Evolutionary conservation across 2,888 invertebrate genomes (phyloP).

Genomic region (Cyaniris semiargus): DNA sequence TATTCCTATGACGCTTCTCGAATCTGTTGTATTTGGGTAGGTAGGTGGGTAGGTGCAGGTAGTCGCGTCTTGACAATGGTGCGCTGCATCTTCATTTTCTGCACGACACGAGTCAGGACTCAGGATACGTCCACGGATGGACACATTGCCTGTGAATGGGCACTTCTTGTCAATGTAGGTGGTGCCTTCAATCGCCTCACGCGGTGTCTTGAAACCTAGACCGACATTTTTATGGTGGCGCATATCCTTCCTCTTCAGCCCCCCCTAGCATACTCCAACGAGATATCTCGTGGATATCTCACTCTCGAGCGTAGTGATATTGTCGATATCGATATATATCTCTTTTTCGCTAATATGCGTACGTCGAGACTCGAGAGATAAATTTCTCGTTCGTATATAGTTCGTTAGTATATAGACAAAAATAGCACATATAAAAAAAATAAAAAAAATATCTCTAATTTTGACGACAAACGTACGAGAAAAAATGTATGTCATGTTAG

Average conservation of each 20-base stretch:
- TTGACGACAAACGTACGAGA: too few species aligned
- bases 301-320: too few species aligned
- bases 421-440: too few species aligned
- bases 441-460: too few species aligned
- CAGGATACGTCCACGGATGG: constrained; percentile 98
- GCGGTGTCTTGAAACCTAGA: constrained; percentile 97
- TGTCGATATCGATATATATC: too few species aligned
- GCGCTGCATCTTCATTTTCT: constrained; percentile 99
- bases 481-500: too few species aligned
- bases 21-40: constrained; percentile 99
- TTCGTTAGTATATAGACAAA: too few species aligned
- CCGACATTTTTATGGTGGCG: constrained; percentile 94
- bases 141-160: constrained; percentile 99
- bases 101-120: constrained; percentile 96
- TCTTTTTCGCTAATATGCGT: too few species aligned
- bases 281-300: too few species aligned
- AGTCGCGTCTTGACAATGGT: constrained; percentile 99
- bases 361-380: too few species aligned
- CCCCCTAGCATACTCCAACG: too few species aligned
- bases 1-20: constrained; percentile 99
- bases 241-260: constrained; percentile 87
- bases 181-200: constrained; percentile 97
- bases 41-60: constrained; percentile 98
- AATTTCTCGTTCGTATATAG: too few species aligned
- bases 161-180: constrained; percentile 99